phyloP scores from a whole-genome alignment of 2,797 vertebrate genomes.

The Tapera naevia region DNA sequence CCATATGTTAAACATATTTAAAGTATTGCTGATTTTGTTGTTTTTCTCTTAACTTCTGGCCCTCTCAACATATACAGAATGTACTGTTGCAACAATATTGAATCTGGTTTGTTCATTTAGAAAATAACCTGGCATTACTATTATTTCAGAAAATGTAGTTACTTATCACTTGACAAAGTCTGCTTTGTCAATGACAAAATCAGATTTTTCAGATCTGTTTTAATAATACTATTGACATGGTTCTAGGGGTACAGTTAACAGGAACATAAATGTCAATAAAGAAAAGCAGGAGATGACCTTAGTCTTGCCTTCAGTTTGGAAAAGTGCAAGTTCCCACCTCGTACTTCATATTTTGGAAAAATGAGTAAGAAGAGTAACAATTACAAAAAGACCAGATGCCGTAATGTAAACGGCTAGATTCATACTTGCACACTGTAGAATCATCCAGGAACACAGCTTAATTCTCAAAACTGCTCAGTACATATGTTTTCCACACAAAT shows the following conservation, averaged over 20 bases:
- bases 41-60: not conserved
- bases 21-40: not conserved
- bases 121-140: not conserved
- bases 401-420: not conserved
- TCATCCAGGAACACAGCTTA: not conserved
- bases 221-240: not conserved
- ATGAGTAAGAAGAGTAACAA: not conserved
- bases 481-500: not conserved
- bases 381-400: not conserved
- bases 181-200: not conserved
- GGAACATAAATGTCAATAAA: fast-evolving
- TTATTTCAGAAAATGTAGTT: not conserved
- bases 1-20: not conserved
- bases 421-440: not conserved
- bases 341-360: not conserved
- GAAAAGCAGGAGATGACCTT: not conserved
- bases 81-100: not conserved
- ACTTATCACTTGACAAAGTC: not conserved
- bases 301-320: not conserved
- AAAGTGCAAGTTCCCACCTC: not conserved
- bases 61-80: not conserved
- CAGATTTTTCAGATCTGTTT: not conserved
- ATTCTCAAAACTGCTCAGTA: not conserved
- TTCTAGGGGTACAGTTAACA: not conserved
- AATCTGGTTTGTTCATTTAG: not conserved